Percentiles rank a stretch among this genome's conserved stretches.
Evolutionary conservation across 2,113 vertebrate species (phyloP).

Genomic region (Albula glossodonta): DNA sequence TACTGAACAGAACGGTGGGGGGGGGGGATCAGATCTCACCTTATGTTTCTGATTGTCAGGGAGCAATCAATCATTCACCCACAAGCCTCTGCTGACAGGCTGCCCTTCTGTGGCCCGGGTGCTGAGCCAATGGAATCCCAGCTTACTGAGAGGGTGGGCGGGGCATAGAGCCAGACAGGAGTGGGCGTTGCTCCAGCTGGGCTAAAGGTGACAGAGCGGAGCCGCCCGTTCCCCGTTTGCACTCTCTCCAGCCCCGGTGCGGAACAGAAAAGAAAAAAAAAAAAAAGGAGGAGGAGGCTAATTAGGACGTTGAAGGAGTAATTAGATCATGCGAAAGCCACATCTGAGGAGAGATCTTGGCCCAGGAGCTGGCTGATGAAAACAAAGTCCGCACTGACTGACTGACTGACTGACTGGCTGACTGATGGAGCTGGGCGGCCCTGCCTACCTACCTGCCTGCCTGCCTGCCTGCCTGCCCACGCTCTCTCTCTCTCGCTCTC

Average conservation of each 20-base stretch:
- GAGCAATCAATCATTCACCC: constrained; percentile 17
- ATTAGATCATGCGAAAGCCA: constrained; percentile 64
- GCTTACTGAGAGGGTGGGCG: constrained; percentile 49
- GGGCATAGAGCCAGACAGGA: constrained; percentile 47
- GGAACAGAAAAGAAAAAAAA: neutral
- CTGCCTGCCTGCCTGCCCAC: constrained; percentile 37
- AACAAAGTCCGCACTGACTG: constrained; percentile 66
- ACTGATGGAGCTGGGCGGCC: no score
- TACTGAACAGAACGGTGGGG: neutral
- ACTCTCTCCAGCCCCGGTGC: constrained; percentile 23
- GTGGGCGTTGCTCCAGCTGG: constrained; percentile 66
- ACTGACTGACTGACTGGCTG: neutral
- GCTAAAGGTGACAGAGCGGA: constrained; percentile 61
- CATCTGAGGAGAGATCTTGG: constrained; percentile 69
- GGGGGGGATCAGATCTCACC: neutral
- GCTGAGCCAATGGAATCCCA: constrained; percentile 60
- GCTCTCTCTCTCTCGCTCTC: no score
- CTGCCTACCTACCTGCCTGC: constrained; percentile 33
- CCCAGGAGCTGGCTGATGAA: constrained; percentile 56
- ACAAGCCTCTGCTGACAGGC: constrained; percentile 32
- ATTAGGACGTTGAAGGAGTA: constrained; percentile 63
- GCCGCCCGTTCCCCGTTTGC: constrained; percentile 61
- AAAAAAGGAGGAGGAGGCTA: constrained; percentile 33
- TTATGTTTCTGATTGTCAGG: constrained; percentile 19
- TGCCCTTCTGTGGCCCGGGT: constrained; percentile 12